phyloP scores from a whole-genome alignment of 2,888 invertebrate genomes.

The Cremastinae sp. region DNA sequence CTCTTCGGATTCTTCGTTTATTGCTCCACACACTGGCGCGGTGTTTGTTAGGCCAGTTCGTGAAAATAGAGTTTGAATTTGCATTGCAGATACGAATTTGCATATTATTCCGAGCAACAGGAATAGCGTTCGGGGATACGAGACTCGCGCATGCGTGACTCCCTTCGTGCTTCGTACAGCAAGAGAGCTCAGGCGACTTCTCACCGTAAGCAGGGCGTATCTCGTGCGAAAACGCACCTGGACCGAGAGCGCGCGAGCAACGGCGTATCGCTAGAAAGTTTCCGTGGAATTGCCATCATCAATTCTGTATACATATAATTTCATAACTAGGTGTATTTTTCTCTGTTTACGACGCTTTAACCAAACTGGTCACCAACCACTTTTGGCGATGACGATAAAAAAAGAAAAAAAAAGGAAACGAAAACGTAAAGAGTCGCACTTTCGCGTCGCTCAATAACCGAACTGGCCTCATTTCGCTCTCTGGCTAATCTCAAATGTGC shows the following conservation, averaged over 20 bases:
- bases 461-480: neutral
- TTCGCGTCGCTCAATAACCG: neutral
- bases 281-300: slow-evolving; percentile 12
- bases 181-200: neutral
- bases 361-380: slow-evolving; percentile 1
- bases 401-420: neutral
- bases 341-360: slow-evolving; percentile 7
- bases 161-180: neutral
- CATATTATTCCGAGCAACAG: slow-evolving; percentile 42
- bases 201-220: neutral
- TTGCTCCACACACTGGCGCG: neutral
- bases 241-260: neutral
- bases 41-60: slow-evolving; percentile 37
- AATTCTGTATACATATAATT: slow-evolving; percentile 11
- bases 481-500: too few relatives aligned
- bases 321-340: slow-evolving; percentile 17
- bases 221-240: neutral
- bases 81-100: slow-evolving; percentile 55
- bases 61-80: slow-evolving; percentile 21
- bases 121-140: slow-evolving; percentile 17
- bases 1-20: neutral
- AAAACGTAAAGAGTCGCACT: neutral
- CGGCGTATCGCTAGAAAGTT: slow-evolving; percentile 21
- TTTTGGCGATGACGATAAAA: slow-evolving; percentile 2
- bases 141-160: slow-evolving; percentile 47